Evolutionary conservation across 2,888 invertebrate genomes (phyloP), one percentile per base, ranked within the genome.

Genomic region (Cyrtodaria siliqua): DNA sequence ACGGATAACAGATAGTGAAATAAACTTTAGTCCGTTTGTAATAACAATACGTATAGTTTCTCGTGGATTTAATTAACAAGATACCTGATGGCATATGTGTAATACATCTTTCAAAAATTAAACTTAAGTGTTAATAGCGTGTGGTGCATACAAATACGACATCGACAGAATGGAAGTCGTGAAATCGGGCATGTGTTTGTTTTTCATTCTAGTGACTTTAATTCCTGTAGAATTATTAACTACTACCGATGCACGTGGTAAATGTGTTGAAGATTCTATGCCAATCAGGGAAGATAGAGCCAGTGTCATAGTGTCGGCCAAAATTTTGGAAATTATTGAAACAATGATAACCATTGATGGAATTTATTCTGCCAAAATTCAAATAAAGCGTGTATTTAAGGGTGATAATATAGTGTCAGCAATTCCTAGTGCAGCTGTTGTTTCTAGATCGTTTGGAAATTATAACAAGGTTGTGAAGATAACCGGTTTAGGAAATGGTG

Each of bases 341-440:
- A 20, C 33, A 4, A 33, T 3, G 4, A 47, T 20, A 47, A n/a
- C n/a, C n/a, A n/a, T n/a, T n/a, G 47, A 47, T 20, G 47, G 47
- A 16, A 4, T 4, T 4, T 47, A 9, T 16, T 47, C 47, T 47
- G 47, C 47, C 4, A 16, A 47, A 16, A 20, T 47, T 16, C 47
- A 47, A 47, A 47, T 47, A 9, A 47, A 47, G 16, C 47, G 20
- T 16, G 47, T 47, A 9, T 47, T 47, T 20, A 47, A 47, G 16
- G 47, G 47, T 4, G 20, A 47, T 3, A 18, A 16, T 9, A 18
- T 47, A 20, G 47, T 47, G n/a, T 9, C 20, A 16, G 4, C 20
- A 3, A 18, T 47, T 3, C 4, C n/a, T 9, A 18, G 18, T 4
- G 47, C 4, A 16, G n/a, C 47, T 6, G 20, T 16, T 33, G 33